Base-by-base conservation (phyloP, 2,888 invertebrate genomes). In the Aproaerema taeniolella region DNA sequence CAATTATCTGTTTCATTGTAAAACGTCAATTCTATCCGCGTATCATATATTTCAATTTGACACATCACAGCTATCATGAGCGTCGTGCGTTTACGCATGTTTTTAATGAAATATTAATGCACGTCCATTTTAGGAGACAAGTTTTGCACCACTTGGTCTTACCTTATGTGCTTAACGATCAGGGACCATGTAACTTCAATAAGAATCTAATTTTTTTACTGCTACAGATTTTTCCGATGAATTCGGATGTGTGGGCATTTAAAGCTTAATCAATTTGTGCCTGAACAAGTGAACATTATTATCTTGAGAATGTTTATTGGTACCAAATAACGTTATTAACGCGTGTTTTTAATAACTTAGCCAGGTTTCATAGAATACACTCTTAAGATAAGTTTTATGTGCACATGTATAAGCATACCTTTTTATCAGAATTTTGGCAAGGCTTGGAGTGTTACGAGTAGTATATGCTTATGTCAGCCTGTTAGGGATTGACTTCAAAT, bases 21-120 rank as follows among this genome's bases (percentile, higher is more conserved):
- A 61, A n/a, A 63, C 62, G 74, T 75, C 74, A 73, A 49, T 56
- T 59, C 53, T 45, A 50, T 51, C 50, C 50, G 54, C 49, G 46
- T 49, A 46, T 52, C 49, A 48, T 66, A 70, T 74, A 74, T 68
- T 73, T 79, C 75, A 79, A 65, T 73, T 75, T 73, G 74, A 79
- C 77, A 77, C 73, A 77, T 79, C 61, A 52, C 50, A 54, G 56
- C 52, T 53, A 56, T 56, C 53, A 58, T 55, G 58, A 50, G 44
- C 45, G 53, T 40, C 51, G 38, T 50, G 49, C 51, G 54, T 46
- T 50, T 58, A 61, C 58, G 55, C 57, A 49, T 62, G 64, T 64
- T 61, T n/a, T 64, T 62, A 61, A 69, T 69, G 62, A 57, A 71
- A 68, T 72, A 72, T 69, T 69, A 66, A 75, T 75, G 62, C 46